Percentiles rank a stretch among this genome's conserved stretches.
These are phyloP conservation scores for Cherax destructor DNA, from an alignment of 1,140 invertebrate species.

Conservation along the genomic window DNA sequence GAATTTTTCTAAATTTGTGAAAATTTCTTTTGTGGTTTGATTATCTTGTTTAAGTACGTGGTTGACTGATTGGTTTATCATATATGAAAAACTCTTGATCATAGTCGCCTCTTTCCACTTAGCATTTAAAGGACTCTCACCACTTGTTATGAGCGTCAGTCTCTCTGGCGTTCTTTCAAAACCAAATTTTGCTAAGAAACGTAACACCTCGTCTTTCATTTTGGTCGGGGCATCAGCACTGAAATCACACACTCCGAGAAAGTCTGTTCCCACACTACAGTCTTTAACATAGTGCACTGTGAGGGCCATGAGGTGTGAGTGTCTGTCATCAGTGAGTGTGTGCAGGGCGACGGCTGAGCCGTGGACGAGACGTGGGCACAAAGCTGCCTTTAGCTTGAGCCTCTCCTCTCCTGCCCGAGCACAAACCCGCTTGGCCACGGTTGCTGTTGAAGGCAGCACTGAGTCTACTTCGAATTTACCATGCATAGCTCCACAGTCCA, in stretches of 20 bases:
- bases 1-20: background rate
- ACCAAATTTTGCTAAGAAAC: background rate
- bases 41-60: background rate
- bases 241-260: conserved; percentile 1
- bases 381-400: background rate
- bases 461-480: background rate
- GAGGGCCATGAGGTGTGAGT: background rate
- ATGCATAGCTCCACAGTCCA: conserved; percentile 9
- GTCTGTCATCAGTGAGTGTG: background rate
- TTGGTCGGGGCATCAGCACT: background rate
- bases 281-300: conserved; percentile 16
- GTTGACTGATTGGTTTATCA: background rate
- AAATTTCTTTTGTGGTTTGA: background rate
- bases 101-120: background rate
- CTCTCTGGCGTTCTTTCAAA: background rate
- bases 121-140: background rate
- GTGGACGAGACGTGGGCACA: background rate
- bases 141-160: background rate
- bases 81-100: background rate
- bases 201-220: background rate
- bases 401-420: background rate
- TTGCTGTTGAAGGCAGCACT: background rate
- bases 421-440: background rate
- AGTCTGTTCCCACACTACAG: background rate
- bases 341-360: background rate